phyloP scores from a whole-genome alignment of 2,797 vertebrate species.

The Mormyrus proboscirostris region DNA sequence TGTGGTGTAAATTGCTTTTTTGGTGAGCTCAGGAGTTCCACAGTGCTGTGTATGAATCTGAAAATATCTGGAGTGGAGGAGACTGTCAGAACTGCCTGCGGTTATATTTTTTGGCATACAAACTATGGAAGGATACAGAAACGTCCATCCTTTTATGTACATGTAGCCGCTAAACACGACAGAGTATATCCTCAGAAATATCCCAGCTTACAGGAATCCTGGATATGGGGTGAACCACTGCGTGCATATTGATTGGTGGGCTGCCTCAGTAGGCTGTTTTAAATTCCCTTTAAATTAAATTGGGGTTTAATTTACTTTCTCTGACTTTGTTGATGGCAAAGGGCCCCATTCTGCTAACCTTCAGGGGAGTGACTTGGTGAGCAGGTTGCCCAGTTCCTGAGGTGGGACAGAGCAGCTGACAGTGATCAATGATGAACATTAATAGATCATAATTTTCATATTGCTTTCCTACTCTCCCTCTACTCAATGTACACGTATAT shows the following conservation, averaged over 20 bases:
- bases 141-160: background rate
- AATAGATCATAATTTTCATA: slow-evolving; percentile 8
- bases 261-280: background rate
- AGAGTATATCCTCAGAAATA: background rate
- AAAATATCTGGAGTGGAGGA: background rate
- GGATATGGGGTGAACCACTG: background rate
- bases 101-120: background rate
- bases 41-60: background rate
- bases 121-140: background rate
- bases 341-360: background rate
- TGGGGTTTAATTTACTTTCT: background rate
- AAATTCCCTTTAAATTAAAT: background rate
- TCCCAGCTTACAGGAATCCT: background rate
- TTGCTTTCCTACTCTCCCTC: background rate
- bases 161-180: background rate
- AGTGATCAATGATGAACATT: slow-evolving; percentile 17
- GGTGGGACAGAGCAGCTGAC: background rate
- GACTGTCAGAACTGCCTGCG: background rate
- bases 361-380: background rate
- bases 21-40: background rate
- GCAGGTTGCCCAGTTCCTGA: background rate
- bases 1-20: background rate
- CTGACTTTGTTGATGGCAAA: background rate
- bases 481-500: background rate
- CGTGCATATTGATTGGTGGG: background rate